phyloP scores from a whole-genome alignment of 30 jellyfish, hydroid and myxozoan species.

The Aurelia aurita region DNA sequence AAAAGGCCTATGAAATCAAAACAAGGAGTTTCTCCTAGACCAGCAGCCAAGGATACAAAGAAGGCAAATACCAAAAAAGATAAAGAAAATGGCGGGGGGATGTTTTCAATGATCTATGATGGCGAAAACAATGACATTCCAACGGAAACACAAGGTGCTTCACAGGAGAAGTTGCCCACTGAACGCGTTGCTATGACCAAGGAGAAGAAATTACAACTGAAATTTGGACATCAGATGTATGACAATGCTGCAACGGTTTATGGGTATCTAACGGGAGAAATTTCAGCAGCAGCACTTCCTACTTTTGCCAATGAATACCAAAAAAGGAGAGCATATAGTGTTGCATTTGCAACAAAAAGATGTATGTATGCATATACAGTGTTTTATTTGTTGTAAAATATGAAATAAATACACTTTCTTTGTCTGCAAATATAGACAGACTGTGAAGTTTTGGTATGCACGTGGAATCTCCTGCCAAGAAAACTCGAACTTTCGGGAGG shows the following conservation, averaged over 20 bases:
- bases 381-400: too few species aligned
- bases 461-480: too few species aligned
- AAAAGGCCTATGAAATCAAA: too few species aligned
- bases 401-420: too few species aligned
- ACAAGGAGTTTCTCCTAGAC: too few species aligned
- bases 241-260: conserved; percentile 58
- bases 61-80: neutral
- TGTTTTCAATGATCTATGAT: conserved; percentile 23
- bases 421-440: too few species aligned
- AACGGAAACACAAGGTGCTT: neutral
- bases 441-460: too few species aligned
- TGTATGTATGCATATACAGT: conserved; percentile 27
- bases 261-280: conserved; percentile 61
- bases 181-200: conserved; percentile 15
- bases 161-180: conserved; percentile 2
- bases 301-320: conserved; percentile 63
- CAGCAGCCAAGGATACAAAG: too few species aligned
- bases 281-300: conserved; percentile 21
- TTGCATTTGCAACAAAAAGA: conserved; percentile 81
- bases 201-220: conserved; percentile 29
- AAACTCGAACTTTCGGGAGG: too few species aligned
- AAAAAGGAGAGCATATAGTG: conserved; percentile 75
- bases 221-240: conserved; percentile 71
- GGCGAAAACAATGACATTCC: conserved; percentile 30
- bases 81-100: neutral